Conservation (phyloP, 1,140 invertebrate species). For the Procambarus clarkii region DNA sequence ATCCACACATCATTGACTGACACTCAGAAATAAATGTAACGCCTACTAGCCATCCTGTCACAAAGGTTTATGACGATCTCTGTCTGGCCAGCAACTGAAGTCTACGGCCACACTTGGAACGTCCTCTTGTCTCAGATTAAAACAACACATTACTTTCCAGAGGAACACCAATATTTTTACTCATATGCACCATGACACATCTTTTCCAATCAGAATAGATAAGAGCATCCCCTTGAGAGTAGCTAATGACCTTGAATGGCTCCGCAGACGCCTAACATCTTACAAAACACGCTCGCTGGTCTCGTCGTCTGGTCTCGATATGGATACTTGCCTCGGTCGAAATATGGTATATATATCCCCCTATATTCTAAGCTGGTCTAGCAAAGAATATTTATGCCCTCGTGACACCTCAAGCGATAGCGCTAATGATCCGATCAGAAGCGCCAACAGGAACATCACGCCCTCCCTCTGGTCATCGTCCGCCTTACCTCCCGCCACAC, state of each 20-base stretch:
- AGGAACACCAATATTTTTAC: not conserved
- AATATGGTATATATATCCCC: too few relatives aligned
- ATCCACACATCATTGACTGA: not conserved
- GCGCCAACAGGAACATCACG: not conserved
- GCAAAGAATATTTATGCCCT: not conserved
- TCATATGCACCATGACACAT: not conserved
- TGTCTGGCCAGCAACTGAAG: not conserved
- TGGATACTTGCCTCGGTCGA: not conserved
- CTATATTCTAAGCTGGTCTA: not conserved
- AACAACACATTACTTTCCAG: not conserved
- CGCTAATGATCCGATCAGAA: not conserved
- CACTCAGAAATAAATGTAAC: not conserved
- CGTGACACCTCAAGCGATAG: not conserved
- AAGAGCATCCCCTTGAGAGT: too few relatives aligned
- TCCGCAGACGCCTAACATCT: not conserved
- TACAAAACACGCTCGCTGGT: not conserved
- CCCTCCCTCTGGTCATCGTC: not conserved
- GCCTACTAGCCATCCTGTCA: not conserved
- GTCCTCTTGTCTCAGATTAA: not conserved
- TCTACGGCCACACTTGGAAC: not conserved
- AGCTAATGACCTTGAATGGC: too few relatives aligned
- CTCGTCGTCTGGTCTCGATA: not conserved
- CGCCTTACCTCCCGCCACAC: not conserved
- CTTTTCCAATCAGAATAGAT: too few relatives aligned
- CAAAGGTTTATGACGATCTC: not conserved